These are phyloP conservation scores for Myopa tessellatipennis DNA, from an alignment of 2,888 invertebrate genomes.

Conservation along the genomic window DNA sequence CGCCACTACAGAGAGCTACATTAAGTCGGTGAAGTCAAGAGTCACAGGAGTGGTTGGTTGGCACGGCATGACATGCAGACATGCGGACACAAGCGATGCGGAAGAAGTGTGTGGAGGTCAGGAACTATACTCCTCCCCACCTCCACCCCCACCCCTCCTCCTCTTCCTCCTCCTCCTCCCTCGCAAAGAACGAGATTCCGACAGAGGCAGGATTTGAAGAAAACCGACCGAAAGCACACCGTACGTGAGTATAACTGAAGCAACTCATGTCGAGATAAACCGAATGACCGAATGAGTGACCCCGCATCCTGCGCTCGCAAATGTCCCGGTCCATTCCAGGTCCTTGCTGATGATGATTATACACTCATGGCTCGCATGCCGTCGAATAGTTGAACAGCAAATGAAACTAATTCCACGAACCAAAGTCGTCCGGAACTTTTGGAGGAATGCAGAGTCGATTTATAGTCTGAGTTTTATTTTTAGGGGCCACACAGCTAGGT, in stretches of 20 bases:
- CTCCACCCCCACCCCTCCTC: too few relatives aligned
- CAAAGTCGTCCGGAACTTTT: not conserved
- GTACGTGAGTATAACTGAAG: too few relatives aligned
- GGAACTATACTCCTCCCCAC: too few relatives aligned
- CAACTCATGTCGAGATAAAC: not conserved
- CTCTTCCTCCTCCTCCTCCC: too few relatives aligned
- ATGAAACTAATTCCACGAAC: constrained; percentile 31
- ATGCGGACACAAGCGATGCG: too few relatives aligned
- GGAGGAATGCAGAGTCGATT: constrained; percentile 31
- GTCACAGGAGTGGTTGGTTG: not conserved
- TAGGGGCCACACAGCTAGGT: not conserved
- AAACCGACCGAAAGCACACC: too few relatives aligned
- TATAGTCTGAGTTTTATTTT: constrained; percentile 13
- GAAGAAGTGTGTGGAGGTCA: too few relatives aligned
- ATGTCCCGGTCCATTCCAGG: not conserved
- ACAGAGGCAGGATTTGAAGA: too few relatives aligned
- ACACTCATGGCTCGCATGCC: not conserved
- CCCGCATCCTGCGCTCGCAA: too few relatives aligned
- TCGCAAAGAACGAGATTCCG: too few relatives aligned
- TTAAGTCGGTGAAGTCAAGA: not conserved
- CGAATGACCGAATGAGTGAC: not conserved
- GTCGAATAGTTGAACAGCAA: constrained; percentile 26
- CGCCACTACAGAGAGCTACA: not conserved
- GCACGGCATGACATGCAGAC: not conserved
- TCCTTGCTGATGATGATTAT: not conserved